phyloP scores from a whole-genome alignment of 53 echinoderm and acorn worm species.

The Mesocentrotus franciscanus region DNA sequence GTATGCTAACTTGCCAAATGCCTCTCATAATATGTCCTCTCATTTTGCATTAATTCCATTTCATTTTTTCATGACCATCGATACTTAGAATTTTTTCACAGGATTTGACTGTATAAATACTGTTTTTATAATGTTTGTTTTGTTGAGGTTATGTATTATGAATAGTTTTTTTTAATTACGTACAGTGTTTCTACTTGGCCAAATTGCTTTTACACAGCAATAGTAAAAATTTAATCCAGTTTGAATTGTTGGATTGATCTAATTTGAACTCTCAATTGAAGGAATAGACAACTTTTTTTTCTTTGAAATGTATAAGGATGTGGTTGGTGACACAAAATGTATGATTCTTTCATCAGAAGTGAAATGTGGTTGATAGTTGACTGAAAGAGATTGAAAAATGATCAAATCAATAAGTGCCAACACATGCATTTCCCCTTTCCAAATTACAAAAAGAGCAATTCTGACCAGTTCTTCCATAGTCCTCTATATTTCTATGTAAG shows the following conservation, averaged over 20 bases:
- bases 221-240: background rate
- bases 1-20: background rate
- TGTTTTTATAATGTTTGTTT: too few species aligned
- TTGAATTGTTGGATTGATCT: background rate
- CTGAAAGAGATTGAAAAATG: background rate
- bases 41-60: constrained; percentile 23
- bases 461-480: background rate
- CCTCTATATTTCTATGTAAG: background rate
- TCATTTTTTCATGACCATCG: background rate
- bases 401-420: background rate
- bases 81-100: background rate
- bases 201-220: background rate
- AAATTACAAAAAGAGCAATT: background rate
- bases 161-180: background rate
- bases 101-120: background rate
- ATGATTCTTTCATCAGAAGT: background rate
- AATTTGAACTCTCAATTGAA: background rate
- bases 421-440: background rate
- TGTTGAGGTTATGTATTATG: background rate
- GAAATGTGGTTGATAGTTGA: too few species aligned
- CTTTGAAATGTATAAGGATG: background rate
- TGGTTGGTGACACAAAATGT: background rate
- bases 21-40: background rate
- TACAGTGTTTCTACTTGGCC: background rate
- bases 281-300: background rate